Base-by-base conservation (phyloP, 2,888 invertebrate genomes). In the Nebria brevicollis region DNA sequence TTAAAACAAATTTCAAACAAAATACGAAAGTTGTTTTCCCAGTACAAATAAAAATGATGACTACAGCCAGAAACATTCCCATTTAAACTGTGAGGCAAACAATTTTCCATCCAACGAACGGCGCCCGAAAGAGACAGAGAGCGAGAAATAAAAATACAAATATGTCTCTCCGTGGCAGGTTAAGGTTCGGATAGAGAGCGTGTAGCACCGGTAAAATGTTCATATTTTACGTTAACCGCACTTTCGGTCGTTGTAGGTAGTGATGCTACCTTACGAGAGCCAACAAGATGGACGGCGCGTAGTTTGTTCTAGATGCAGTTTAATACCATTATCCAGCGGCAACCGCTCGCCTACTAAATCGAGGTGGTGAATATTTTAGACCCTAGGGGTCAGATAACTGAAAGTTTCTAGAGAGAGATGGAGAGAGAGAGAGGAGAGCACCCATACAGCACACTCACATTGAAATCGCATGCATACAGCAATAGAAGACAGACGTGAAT, bases 401-500 rank as follows among this genome's bases (percentile, higher is more conserved):
- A 34, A 73, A 73, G 73, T 73, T 73, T 42, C 15, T 42, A 73
- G 73, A 73, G 73, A 15, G 34, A 34, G 34, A 34, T 4, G 4
- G 34, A 34, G 34, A 0, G 34, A 34, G 34, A 0, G 34, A 34
- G 5, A 34, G 34, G 5, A 34, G 34, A 34, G 34, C 34, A 1
- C 34, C 5, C 43, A 15, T 15, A 6, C 70, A 70, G 20, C 70
- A 70, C 70, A 70, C 25, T 5, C 66, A 15, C 66, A 65, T 65
- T 15, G 0, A 65, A 15, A 65, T 13, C n/a, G 65, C 65, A 13
- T 65, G 7, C 7, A 15, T 7, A 15, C 25, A 20, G 34, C 81
- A 70, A 82, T 76, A 77, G 75, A 77, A 26, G 77, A 77, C 81
- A 82, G 70, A 82, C 82, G 78, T 75, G 81, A 72, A 81, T 77